Conservation (phyloP, 2,888 invertebrate genomes). For the Epinotia nisella region DNA sequence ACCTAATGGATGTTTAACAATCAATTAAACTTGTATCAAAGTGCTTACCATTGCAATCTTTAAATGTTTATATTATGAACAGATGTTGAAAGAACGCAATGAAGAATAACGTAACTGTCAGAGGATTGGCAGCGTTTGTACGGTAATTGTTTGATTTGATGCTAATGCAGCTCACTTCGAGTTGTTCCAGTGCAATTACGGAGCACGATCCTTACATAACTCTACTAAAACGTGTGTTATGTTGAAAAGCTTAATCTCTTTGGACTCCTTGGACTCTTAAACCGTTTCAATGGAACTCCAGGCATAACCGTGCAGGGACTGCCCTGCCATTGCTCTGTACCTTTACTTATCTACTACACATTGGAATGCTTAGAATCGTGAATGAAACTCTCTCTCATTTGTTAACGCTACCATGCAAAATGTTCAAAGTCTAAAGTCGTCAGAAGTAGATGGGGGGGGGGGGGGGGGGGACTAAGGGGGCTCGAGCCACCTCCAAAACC, state of each 20-base stretch:
- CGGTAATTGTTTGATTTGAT: constrained; percentile 51
- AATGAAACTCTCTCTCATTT: constrained; percentile 4
- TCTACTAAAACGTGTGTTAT: neutral
- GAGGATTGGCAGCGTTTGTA: constrained; percentile 47
- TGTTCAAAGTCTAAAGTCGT: neutral
- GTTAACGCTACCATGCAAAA: neutral
- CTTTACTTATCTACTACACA: neutral
- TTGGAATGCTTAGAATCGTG: constrained; percentile 1
- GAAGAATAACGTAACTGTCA: constrained; percentile 29
- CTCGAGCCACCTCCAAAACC: too few species aligned
- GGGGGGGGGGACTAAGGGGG: too few species aligned
- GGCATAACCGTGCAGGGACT: neutral
- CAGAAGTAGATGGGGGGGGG: too few species aligned
- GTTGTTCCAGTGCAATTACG: constrained; percentile 47
- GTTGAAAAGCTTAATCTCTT: neutral
- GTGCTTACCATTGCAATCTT: constrained; percentile 8
- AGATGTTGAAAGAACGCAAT: constrained; percentile 37
- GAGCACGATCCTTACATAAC: constrained; percentile 50
- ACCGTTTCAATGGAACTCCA: neutral
- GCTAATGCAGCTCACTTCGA: constrained; percentile 51
- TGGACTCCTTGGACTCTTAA: neutral
- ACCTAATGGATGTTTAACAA: constrained; percentile 23
- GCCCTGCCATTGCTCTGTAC: neutral
- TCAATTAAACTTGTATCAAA: constrained; percentile 30
- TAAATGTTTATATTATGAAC: constrained; percentile 29